Conservation (phyloP, 2,888 invertebrate species). For the Junonia oenone region DNA sequence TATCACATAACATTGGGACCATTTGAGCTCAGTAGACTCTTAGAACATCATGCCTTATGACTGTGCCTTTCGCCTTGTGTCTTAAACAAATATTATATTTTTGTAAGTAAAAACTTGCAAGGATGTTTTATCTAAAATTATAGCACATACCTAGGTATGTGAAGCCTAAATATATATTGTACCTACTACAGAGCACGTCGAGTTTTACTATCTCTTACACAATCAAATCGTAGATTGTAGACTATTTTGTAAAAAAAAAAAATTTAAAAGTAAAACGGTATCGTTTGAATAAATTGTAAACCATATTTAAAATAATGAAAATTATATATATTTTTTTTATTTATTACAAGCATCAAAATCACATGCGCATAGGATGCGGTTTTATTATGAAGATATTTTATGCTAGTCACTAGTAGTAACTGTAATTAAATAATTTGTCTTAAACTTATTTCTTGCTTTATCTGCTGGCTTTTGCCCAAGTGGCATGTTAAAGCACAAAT, state of each 20-base stretch:
- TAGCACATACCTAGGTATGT: not conserved
- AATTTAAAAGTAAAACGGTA: no score
- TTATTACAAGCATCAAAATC: not conserved
- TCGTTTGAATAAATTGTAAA: no score
- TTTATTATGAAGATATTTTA: not conserved
- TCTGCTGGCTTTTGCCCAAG: constrained; percentile 13
- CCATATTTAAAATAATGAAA: no score
- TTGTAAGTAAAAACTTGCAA: not conserved
- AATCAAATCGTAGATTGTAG: not conserved
- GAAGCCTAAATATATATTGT: no score
- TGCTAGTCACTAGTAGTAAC: constrained; percentile 23
- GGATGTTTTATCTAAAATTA: not conserved
- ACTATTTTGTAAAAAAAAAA: no score
- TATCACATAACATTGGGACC: constrained; percentile 17
- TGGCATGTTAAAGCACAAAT: constrained; percentile 30
- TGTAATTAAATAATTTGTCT: constrained; percentile 17
- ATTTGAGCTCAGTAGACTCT: constrained; percentile 11
- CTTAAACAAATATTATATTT: constrained; percentile 21
- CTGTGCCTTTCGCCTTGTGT: constrained; percentile 25
- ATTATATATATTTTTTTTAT: no score
- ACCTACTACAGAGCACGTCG: not conserved
- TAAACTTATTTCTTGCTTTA: constrained; percentile 15
- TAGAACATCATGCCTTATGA: constrained; percentile 23
- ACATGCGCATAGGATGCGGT: not conserved
- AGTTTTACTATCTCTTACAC: not conserved